Conservation (phyloP, 1,140 invertebrate genomes). For the Cotesia glomerata region DNA sequence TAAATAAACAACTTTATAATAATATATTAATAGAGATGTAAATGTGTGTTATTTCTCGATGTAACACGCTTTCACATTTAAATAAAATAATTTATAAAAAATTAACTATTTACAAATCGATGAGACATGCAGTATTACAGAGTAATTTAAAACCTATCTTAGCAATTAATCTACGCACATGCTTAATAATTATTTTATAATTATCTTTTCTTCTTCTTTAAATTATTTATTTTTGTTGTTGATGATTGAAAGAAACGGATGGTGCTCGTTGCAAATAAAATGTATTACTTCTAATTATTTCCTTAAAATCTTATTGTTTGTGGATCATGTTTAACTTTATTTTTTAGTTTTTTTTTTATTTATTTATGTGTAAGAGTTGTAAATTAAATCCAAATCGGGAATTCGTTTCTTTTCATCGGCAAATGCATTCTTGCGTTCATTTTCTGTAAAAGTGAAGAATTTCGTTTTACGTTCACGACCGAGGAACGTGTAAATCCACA, state of each 20-base stretch:
- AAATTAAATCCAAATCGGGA: conserved; percentile 49
- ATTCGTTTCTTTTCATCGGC: conserved; percentile 50
- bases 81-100: conserved; percentile 59
- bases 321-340: conserved; percentile 35
- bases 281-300: conserved; percentile 44
- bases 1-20: neutral
- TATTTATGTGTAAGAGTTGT: conserved; percentile 47
- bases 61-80: conserved; percentile 36
- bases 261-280: conserved; percentile 45
- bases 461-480: conserved; percentile 46
- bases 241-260: conserved; percentile 36
- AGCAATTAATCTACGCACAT: conserved; percentile 54
- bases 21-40: too few relatives aligned
- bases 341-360: conserved; percentile 29
- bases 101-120: conserved; percentile 62
- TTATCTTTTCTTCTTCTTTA: conserved; percentile 27
- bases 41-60: too few relatives aligned
- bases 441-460: conserved; percentile 51
- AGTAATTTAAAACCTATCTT: conserved; percentile 48
- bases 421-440: conserved; percentile 52
- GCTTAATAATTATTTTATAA: conserved; percentile 40
- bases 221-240: conserved; percentile 18
- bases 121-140: conserved; percentile 54
- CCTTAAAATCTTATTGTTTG: conserved; percentile 35
- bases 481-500: conserved; percentile 48